A percentile compares a stretch with the other conserved stretches of the same genome.
Evolutionary conservation across 37 sponge, comb jelly and placozoan species (phyloP).

Genomic region (Petrosia ficiformis): DNA sequence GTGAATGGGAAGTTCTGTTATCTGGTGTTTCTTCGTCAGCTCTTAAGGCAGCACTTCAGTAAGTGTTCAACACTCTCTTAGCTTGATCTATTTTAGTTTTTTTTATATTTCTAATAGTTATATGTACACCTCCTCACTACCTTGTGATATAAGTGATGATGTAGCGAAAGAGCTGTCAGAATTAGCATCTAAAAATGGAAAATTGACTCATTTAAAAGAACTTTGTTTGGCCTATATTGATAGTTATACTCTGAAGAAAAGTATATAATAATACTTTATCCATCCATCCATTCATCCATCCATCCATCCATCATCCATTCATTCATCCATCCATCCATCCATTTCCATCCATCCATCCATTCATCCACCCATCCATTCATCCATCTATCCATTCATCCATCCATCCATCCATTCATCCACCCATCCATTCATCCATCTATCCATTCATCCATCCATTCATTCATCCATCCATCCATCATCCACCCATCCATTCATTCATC

Average conservation of each 20-base stretch:
- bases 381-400: neutral
- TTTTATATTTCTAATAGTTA: conserved; percentile 15
- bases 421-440: conserved; percentile 1
- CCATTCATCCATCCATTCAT: neutral
- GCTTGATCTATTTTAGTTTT: neutral
- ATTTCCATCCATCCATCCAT: neutral
- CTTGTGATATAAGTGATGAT: neutral
- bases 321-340: neutral
- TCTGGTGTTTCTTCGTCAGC: neutral
- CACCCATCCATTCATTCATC: neutral
- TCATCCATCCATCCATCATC: neutral
- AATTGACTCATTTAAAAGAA: conserved; percentile 16
- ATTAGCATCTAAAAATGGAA: conserved; percentile 4
- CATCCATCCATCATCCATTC: neutral
- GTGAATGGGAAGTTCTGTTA: conserved; percentile 47
- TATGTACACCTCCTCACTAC: conserved; percentile 30
- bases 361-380: conserved; percentile 1
- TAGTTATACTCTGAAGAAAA: conserved; percentile 35
- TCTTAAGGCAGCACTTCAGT: conserved; percentile 31
- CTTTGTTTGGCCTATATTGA: conserved; percentile 42
- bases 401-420: neutral
- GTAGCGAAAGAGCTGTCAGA: conserved; percentile 33
- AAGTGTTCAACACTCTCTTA: neutral
- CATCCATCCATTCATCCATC: neutral
- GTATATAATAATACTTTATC: conserved; percentile 13